These are phyloP conservation scores for Labia minor DNA, from an alignment of 2,888 invertebrate species.

Conservation along the genomic window DNA sequence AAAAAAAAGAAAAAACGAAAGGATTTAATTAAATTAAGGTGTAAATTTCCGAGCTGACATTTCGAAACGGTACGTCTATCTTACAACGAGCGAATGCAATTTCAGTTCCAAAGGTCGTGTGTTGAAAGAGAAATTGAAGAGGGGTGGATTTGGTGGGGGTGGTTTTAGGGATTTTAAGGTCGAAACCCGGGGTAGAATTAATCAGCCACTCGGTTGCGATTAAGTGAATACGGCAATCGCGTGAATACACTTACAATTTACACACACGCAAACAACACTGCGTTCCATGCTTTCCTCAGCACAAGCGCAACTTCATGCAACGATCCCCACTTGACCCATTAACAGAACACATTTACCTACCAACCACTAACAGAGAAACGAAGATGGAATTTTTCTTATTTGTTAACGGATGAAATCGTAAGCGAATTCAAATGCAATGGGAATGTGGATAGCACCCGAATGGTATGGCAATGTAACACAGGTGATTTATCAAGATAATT, in stretches of 20 bases:
- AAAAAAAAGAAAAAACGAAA: background rate
- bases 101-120: slow-evolving; percentile 1
- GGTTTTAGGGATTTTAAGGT: slow-evolving; percentile 1
- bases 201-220: background rate
- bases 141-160: background rate
- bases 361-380: too few species aligned
- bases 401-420: too few species aligned
- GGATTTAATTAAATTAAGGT: background rate
- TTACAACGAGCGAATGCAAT: background rate
- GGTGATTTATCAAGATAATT: too few species aligned
- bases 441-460: too few species aligned
- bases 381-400: too few species aligned
- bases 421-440: too few species aligned
- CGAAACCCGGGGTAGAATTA: background rate
- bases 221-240: slow-evolving; percentile 13
- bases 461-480: too few species aligned
- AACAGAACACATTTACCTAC: background rate
- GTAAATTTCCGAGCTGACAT: background rate
- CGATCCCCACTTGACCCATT: background rate
- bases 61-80: background rate
- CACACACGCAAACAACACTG: background rate
- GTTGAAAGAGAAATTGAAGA: background rate
- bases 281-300: background rate
- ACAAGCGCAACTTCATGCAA: background rate
- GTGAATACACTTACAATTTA: slow-evolving; percentile 13